Evolutionary conservation across 2,888 invertebrate species (phyloP), one percentile per base, ranked within the genome.

Genomic region (Nowickia ferox): DNA sequence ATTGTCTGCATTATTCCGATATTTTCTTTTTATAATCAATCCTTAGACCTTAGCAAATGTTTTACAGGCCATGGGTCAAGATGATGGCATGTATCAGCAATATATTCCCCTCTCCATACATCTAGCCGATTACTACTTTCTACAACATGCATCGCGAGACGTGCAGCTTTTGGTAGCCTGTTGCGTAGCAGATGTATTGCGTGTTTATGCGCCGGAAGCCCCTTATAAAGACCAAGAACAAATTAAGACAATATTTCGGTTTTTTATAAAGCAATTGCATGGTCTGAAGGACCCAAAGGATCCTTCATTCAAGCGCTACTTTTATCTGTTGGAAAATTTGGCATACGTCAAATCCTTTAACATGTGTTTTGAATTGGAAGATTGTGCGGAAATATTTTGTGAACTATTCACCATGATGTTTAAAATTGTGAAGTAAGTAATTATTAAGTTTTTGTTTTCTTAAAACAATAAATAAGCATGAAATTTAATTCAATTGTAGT

Each of bases 291-390:
- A 99, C 93, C 98, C 98, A 0, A 98, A 98, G 93, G 98, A 98
- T 93, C 97, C 99, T 5, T 98, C 98, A 3, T 99, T 99, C 93
- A 99, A 99, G 93, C 95, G 98, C 88, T 99, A 99, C 93, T 99
- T 99, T 93, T 99, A 99, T 93, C 94, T 99, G 69, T 94, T 99
- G 80, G 99, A 99, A 94, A 99, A 99, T 93, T 94, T 99, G 89
- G 98, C 98, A 0, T 98, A 98, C 93, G 98, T 99, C 51, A 99
- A 99, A 93, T 98, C 98, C 0, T 99, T 99, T 93, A 99, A 99
- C 93, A 99, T 99, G 96, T 99, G 98, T 93, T 98, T 99, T 92
- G 99, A 99, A 92, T 93, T 99, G 82, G 99, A 99, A 92, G 98
- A 99, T 93, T 98, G 97, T 90, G 98, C 98, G 93, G 98, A 98